A percentile compares a stretch with the other conserved stretches of the same genome.
phyloP scores from a whole-genome alignment of 1,140 invertebrate genomes.

The Bradysia coprophila region DNA sequence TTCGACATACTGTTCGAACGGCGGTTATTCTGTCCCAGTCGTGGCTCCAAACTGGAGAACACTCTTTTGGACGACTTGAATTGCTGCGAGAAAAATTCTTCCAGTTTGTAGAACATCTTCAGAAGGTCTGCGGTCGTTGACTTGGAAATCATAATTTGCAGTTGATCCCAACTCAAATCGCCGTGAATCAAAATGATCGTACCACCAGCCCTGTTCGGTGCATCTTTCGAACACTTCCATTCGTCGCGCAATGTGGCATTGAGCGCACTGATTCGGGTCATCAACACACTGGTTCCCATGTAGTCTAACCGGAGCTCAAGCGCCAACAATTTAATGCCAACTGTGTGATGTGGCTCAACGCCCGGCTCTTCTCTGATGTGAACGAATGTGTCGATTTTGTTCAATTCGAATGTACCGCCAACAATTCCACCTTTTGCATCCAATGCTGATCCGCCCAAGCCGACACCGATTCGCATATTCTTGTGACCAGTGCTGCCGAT shows the following conservation, averaged over 20 bases:
- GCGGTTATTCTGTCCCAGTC: constrained; percentile 24
- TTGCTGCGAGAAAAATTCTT: constrained; percentile 93
- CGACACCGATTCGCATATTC: constrained; percentile 77
- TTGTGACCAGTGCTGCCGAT: constrained; percentile 90
- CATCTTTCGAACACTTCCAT: constrained; percentile 41
- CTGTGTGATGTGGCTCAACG: constrained; percentile 72
- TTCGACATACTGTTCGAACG: constrained; percentile 27
- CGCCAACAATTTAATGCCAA: constrained; percentile 67
- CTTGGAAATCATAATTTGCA: constrained; percentile 86
- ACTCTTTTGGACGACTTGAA: constrained; percentile 85
- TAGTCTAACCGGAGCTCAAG: constrained; percentile 84
- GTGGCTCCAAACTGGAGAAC: constrained; percentile 55
- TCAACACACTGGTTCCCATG: constrained; percentile 87
- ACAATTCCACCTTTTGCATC: constrained; percentile 94
- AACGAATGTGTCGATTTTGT: constrained; percentile 73
- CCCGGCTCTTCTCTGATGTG: constrained; percentile 78
- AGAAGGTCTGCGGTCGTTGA: constrained; percentile 90
- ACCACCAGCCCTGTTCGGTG: constrained; percentile 27
- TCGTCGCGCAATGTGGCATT: constrained; percentile 63
- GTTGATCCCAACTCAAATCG: constrained; percentile 75
- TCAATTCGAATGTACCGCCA: constrained; percentile 81
- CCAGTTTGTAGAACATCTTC: constrained; percentile 90
- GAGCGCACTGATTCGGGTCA: constrained; percentile 72
- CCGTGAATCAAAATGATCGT: constrained; percentile 87
- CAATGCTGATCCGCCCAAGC: constrained; percentile 72